Conservation (phyloP, 2,797 vertebrate species). For the Kryptopterus vitreolus region DNA sequence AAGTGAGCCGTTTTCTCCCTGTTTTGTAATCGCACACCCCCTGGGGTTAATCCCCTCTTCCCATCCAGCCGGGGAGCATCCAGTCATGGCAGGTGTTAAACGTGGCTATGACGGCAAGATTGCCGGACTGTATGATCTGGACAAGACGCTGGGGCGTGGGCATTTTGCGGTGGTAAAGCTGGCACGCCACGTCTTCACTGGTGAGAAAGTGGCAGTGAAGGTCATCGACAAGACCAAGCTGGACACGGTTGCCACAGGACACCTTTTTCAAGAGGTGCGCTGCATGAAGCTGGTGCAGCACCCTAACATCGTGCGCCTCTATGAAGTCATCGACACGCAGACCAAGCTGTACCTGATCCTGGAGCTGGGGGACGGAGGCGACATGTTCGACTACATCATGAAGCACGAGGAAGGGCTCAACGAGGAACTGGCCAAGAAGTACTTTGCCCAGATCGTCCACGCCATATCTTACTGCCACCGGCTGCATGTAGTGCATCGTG, state of each 20-base stretch:
- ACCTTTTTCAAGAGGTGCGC: conserved; percentile 96
- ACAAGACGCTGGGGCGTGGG: conserved; percentile 95
- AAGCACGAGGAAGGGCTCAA: conserved; percentile 95
- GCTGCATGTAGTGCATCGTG: conserved; percentile 94
- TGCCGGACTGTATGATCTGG: conserved; percentile 94
- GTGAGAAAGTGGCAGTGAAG: conserved; percentile 97
- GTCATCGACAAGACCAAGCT: conserved; percentile 98
- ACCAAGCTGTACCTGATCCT: conserved; percentile 97
- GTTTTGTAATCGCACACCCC: conserved; percentile 58
- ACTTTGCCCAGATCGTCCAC: conserved; percentile 97
- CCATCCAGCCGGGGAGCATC: conserved; percentile 58
- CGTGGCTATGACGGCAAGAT: conserved; percentile 97
- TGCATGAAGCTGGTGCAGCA: conserved; percentile 99
- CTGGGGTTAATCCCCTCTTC: conserved; percentile 57
- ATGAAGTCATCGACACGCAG: conserved; percentile 98
- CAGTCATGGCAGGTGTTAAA: conserved; percentile 93
- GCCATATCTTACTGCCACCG: conserved; percentile 98
- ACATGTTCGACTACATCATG: conserved; percentile 99
- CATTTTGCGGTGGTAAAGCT: conserved; percentile 98
- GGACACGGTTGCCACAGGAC: conserved; percentile 91
- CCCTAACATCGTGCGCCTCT: conserved; percentile 95
- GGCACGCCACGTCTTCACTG: conserved; percentile 95
- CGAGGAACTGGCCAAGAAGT: conserved; percentile 95
- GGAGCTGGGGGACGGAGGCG: conserved; percentile 94
- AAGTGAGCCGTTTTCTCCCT: conserved; percentile 75